Base-by-base conservation (phyloP, 1,140 invertebrate genomes). In the Philopotamus ludificatus region DNA sequence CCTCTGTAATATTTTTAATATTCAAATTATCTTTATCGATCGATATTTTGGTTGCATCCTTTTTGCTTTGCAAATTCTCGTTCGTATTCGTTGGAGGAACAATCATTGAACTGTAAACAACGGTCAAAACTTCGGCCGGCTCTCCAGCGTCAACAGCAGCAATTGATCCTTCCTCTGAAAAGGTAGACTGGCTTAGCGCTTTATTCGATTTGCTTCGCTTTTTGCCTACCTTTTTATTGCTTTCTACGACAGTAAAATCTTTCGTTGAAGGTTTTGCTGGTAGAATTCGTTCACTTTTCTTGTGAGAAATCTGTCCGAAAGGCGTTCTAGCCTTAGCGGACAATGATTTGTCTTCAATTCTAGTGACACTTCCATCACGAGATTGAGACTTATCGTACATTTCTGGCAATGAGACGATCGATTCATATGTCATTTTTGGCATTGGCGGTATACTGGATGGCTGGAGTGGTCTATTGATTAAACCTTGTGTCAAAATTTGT, bases 401-500 rank as follows among this genome's bases (percentile, higher is more conserved):
- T 45, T 53, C 15, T 60, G 34, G 3, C 20, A 41, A 39, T 49
- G 28, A 12, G 21, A 39, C 8, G 57, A 18, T 12, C 22, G 12
- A 25, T 15, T 21, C n/a, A 28, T 39, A 45, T 41, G 7, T 47
- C 16, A 7, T 18, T 20, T 26, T 47, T 25, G 45, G 45, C 15
- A 34, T 54, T 16, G 45, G 26, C 49, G 12, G 16, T 28, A 34
- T 44, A 80, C 79, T 84, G 82, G 83, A 84, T 84, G 82, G 82
- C 82, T 84, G 83, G 74, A 76, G 70, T 67, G 73, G 71, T 72
- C 77, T 78, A 67, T 75, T 72, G 73, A 68, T 77, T 39, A 89
- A 80, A 2, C 88, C 87, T 65, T 88, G 84, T 1, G 87, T 85
- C 66, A 90, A 79, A 71, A 89, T 87, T 76, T 88, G 86, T 15